Conservation (phyloP, 2,113 vertebrate genomes). For the Chinchilla lanigera region DNA sequence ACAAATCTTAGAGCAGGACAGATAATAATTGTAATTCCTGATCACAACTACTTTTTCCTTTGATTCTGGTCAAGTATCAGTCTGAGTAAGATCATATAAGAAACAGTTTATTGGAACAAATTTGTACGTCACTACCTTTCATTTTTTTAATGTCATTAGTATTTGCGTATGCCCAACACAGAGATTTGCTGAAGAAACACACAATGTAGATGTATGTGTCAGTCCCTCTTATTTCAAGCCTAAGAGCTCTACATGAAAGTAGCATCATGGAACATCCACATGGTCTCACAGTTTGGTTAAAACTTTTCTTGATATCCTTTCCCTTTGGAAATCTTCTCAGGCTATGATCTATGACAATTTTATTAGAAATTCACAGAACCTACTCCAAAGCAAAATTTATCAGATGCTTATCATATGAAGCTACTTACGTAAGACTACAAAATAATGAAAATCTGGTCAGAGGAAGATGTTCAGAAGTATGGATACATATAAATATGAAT, state of each 20-base stretch:
- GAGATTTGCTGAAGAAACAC: conserved; percentile 39
- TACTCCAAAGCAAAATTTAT: background rate
- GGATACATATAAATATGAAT: background rate
- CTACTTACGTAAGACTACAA: background rate
- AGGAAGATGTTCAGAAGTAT: background rate
- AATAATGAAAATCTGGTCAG: background rate
- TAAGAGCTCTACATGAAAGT: conserved; percentile 27
- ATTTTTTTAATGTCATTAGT: background rate
- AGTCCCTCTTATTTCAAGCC: conserved; percentile 8
- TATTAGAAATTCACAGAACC: conserved; percentile 6
- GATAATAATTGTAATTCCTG: background rate
- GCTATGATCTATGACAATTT: background rate
- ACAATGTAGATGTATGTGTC: background rate
- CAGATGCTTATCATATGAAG: background rate
- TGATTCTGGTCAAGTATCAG: background rate
- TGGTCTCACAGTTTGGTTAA: background rate
- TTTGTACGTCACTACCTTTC: conserved; percentile 29
- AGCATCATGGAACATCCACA: background rate
- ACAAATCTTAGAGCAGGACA: background rate
- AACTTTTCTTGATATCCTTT: conserved; percentile 11
- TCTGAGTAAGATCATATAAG: background rate
- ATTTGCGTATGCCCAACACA: conserved; percentile 27
- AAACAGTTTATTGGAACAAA: background rate
- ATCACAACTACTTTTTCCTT: conserved; percentile 39
- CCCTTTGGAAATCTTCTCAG: background rate